Evolutionary conservation across 2,888 invertebrate genomes (phyloP).

Genomic region (Ctena decussata): DNA sequence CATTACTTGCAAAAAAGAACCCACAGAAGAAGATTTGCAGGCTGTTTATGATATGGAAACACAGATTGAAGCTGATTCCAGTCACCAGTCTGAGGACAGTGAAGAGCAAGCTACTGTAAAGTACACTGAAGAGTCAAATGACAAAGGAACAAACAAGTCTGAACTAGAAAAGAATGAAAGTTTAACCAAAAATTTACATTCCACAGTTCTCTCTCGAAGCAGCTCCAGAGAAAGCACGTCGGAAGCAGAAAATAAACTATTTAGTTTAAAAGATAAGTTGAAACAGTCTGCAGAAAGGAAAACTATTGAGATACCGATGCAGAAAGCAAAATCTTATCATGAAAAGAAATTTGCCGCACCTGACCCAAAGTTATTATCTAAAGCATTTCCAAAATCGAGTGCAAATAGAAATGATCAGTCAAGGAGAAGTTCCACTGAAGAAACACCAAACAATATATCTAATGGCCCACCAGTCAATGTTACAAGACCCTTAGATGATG

Average conservation of each 20-base stretch:
- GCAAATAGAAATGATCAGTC: not conserved
- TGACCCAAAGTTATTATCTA: not conserved
- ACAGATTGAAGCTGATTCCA: constrained; percentile 27
- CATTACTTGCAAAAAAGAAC: not conserved
- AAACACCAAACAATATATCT: not conserved
- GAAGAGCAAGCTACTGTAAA: no score
- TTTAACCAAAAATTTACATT: no score
- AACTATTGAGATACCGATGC: constrained; percentile 35
- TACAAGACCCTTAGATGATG: not conserved
- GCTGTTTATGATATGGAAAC: constrained; percentile 29
- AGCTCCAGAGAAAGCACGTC: not conserved
- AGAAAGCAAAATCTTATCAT: constrained; percentile 36
- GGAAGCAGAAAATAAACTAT: not conserved
- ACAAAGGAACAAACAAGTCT: not conserved
- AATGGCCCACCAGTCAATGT: not conserved
- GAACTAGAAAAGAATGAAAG: no score
- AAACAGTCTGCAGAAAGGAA: constrained; percentile 24
- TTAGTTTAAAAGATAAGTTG: constrained; percentile 13
- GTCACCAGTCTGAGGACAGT: not conserved
- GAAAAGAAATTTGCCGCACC: constrained; percentile 35
- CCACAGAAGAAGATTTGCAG: not conserved
- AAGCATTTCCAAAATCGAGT: not conserved
- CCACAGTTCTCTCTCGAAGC: not conserved
- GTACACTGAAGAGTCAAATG: not conserved
- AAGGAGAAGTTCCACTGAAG: not conserved